These are phyloP conservation scores for Lithosia quadra DNA, from an alignment of 2,888 invertebrate species.

Conservation along the genomic window DNA sequence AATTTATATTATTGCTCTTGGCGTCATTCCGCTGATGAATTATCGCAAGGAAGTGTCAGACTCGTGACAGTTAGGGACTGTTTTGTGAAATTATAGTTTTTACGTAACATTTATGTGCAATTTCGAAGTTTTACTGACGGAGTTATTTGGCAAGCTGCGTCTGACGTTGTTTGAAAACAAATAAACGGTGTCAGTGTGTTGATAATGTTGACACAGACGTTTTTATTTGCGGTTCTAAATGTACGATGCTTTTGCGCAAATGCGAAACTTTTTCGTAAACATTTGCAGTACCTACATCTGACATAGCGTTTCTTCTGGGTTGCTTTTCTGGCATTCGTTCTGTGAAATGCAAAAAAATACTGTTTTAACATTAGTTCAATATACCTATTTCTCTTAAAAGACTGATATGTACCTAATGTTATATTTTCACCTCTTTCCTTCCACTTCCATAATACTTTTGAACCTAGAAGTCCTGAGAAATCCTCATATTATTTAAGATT, in stretches of 20 bases:
- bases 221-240: slow-evolving; percentile 47
- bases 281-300: slow-evolving; percentile 18
- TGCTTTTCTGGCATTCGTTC: slow-evolving; percentile 14
- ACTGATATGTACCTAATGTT: too few species aligned
- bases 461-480: too few species aligned
- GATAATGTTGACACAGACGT: slow-evolving; percentile 44
- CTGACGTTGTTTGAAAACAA: slow-evolving; percentile 47
- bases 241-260: slow-evolving; percentile 33
- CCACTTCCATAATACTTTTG: not conserved
- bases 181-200: slow-evolving; percentile 36
- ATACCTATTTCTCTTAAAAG: not conserved
- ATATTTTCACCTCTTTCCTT: not conserved
- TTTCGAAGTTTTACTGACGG: slow-evolving; percentile 36
- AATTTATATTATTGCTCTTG: slow-evolving; percentile 20
- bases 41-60: slow-evolving; percentile 33
- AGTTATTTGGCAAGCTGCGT: slow-evolving; percentile 46
- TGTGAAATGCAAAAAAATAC: not conserved
- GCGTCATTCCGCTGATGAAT: slow-evolving; percentile 25
- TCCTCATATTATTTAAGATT: too few species aligned
- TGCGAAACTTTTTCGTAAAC: slow-evolving; percentile 31
- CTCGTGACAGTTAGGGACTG: slow-evolving; percentile 31
- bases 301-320: slow-evolving; percentile 10
- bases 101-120: slow-evolving; percentile 24
- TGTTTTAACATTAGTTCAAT: not conserved
- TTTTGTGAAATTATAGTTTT: slow-evolving; percentile 32